A percentile compares a stretch with the other conserved stretches of the same genome.
These are phyloP conservation scores for Chiloscyllium punctatum DNA, from an alignment of 2,797 vertebrate species.

Conservation along the genomic window DNA sequence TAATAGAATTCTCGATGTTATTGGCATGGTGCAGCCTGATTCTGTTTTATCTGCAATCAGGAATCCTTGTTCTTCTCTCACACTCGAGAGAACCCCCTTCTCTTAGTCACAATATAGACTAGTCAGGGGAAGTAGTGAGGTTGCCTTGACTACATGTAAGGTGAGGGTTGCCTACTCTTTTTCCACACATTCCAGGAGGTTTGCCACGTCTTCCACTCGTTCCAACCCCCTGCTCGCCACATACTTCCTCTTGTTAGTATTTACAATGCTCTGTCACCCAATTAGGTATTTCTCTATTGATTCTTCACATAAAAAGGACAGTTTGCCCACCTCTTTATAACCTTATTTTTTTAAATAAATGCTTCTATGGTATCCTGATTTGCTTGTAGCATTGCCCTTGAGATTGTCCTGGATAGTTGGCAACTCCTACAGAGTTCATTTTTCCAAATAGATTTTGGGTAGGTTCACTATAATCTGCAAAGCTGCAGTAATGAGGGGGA, in stretches of 20 bases:
- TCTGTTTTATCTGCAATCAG: background rate
- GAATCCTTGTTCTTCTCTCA: no score
- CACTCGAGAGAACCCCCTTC: no score
- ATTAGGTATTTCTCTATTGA: background rate
- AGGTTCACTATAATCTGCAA: slow-evolving; percentile 16
- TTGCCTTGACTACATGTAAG: no score
- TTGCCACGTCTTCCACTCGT: background rate
- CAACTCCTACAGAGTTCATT: background rate
- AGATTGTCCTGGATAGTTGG: background rate
- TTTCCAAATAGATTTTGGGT: background rate
- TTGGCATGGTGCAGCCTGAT: background rate
- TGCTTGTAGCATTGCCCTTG: background rate
- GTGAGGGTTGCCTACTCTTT: background rate
- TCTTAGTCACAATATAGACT: background rate
- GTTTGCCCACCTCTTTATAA: background rate
- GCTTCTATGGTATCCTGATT: background rate
- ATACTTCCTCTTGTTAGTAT: background rate
- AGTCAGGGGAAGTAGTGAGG: background rate
- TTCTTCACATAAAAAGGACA: no score
- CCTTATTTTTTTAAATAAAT: background rate
- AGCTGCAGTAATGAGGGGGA: background rate
- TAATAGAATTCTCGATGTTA: background rate
- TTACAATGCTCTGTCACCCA: background rate
- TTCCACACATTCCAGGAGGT: background rate
- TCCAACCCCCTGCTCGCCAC: background rate